Conservation (phyloP, 2,113 vertebrate genomes). For the Ciconia maguari region DNA sequence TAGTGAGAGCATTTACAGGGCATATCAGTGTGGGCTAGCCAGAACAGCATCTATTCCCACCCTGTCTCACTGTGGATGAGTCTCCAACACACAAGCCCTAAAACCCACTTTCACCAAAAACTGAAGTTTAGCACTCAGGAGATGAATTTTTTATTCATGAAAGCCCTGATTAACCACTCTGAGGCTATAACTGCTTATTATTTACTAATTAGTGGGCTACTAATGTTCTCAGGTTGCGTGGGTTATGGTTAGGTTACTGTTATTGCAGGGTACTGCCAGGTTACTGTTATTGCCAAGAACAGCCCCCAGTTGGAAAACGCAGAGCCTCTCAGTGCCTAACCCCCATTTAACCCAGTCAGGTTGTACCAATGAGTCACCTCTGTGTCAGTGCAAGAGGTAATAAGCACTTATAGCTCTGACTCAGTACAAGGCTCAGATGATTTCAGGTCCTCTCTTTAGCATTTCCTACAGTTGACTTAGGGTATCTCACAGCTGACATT, state of each 20-base stretch:
- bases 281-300: neutral
- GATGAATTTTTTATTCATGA: neutral
- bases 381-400: neutral
- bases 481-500: neutral
- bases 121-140: neutral
- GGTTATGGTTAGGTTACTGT: neutral
- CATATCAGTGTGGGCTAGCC: neutral
- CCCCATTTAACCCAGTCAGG: neutral
- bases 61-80: neutral
- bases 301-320: neutral
- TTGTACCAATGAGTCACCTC: neutral
- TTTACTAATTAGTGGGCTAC: neutral
- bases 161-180: neutral
- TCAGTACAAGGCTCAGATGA: neutral
- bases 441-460: neutral
- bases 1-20: neutral
- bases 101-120: neutral
- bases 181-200: neutral
- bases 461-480: neutral
- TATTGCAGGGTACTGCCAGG: neutral
- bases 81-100: neutral
- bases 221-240: neutral
- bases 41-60: neutral
- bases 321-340: neutral
- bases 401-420: neutral